Evolutionary conservation across 2,113 vertebrate genomes (phyloP), one percentile per base, ranked within the genome.

Genomic region (Siphamia tubifer): DNA sequence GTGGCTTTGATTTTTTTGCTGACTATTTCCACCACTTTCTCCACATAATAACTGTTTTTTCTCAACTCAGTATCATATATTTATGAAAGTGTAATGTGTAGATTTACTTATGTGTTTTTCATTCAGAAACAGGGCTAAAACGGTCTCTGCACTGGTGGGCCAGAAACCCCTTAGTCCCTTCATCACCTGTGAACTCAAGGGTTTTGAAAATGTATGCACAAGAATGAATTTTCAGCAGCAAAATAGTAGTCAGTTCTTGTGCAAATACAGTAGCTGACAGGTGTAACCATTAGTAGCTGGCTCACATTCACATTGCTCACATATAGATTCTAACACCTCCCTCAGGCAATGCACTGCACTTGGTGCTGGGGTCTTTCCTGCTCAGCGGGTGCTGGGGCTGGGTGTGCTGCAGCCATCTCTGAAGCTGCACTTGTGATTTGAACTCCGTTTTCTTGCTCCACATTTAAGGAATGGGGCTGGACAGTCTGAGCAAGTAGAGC

Each of bases 401-500:
- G 20, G 17, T 34, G 20, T 6, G 36, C 54, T 12, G 21, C 45
- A 36, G 17, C 23, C 17, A 10, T 27, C 10, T 53, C 44, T 48
- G 38, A 53, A 19, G 32, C 61, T 40, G 15, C 6, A 1, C 8
- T n/a, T 5, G 45, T 12, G 42, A 65, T 15, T 0, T 4, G 10
- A 2, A 19, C 17, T 34, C 43, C 55, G 32, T 6, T 69, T 47
- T 58, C 56, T 19, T 48, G 39, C 23, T 47, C 42, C 27, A 40
- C 21, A 10, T 35, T 20, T 34, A 38, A 6, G 19, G 66, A 47
- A 16, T 15, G 17, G 35, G 34, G 6, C 7, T 10, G 53, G 25
- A 5, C n/a, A 4, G n/a, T 58, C 19, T 68, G 76, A 34, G 62
- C 23, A 0, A 73, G 1, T 9, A 82, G 57, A 28, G 67, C 85